Evolutionary conservation across 1,140 invertebrate genomes (phyloP).

Genomic region (Euglossa dilemma): DNA sequence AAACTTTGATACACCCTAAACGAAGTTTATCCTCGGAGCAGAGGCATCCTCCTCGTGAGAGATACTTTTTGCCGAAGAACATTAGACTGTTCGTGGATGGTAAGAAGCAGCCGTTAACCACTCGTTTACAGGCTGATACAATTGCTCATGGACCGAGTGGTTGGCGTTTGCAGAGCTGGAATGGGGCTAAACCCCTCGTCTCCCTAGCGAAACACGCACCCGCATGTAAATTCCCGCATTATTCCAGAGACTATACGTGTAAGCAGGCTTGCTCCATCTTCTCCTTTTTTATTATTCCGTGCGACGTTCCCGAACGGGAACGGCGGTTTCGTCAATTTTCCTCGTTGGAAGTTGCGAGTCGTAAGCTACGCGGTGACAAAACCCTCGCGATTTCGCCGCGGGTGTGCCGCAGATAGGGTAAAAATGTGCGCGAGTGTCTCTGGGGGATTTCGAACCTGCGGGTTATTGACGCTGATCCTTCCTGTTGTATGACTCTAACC

Average conservation of each 20-base stretch:
- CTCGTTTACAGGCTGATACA: conserved; percentile 54
- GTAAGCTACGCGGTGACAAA: conserved; percentile 18
- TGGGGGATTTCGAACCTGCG: conserved; percentile 19
- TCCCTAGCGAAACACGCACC: neutral
- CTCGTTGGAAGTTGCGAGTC: conserved; percentile 2
- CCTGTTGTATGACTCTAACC: conserved; percentile 10
- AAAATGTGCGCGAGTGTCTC: conserved; percentile 34
- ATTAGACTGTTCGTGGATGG: conserved; percentile 23
- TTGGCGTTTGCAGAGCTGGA: neutral
- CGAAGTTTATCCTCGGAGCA: conserved; percentile 12
- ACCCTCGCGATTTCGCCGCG: conserved; percentile 17
- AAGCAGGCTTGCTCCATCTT: neutral
- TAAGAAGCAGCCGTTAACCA: conserved; percentile 54
- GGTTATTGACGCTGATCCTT: conserved; percentile 44
- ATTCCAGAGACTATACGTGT: conserved; percentile 6
- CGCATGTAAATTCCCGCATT: conserved; percentile 47
- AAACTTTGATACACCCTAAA: conserved; percentile 21
- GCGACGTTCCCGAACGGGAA: neutral
- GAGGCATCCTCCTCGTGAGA: neutral
- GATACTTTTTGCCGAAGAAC: conserved; percentile 5
- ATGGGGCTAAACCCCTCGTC: conserved; percentile 2
- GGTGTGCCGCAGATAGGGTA: neutral
- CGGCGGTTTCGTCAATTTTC: conserved; percentile 46
- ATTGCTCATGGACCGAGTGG: conserved; percentile 25
- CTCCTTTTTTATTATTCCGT: conserved; percentile 36